Evolutionary conservation across 2,113 vertebrate species (phyloP), one percentile per base, ranked within the genome.

Genomic region (Camelus bactrianus): DNA sequence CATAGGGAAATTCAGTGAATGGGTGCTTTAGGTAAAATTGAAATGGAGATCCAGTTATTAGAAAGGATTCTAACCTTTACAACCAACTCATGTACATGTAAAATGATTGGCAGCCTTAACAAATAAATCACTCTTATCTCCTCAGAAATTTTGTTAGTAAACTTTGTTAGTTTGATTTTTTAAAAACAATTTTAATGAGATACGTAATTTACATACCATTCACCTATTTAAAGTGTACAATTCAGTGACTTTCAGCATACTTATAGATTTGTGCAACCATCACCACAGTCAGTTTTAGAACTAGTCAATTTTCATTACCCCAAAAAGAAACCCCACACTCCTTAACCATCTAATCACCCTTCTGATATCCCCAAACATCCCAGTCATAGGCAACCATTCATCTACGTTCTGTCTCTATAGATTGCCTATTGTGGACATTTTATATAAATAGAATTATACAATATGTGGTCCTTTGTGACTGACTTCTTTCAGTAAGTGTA

Each of bases 221-320:
- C 19, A 46, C 42, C 42, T 65, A 82, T 65, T 83, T 48, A 58
- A 81, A 91, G 16, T 85, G 35, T 89, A 19, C 30, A 84, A 2
- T 77, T 92, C 70, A 20, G 0, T 77, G 52, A 30, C 46, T 62
- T 72, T 69, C 80, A 48, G n/a, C 75, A 24, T 92, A 81, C 30
- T 88, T 26, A 35, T 48, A 32, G 19, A 77, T 83, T 76, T 83
- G n/a, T 96, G 30, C 54, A 91, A 13, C 22, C 46, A 42, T 92
- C 73, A 80, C 48, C 11, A 83, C 65, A 65, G 5, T 92, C 54
- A 91, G 20, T 80, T 89, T 97, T 77, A 83, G 69, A 93, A 90
- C 62, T 42, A 42, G 38, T 42, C 38, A 42, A 38, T 91, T 94
- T 75, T 86, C 46, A 76, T 90, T 85, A 60, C 38, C n/a, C 62